A percentile compares a stretch with the other conserved stretches of the same genome.
Evolutionary conservation across 2,888 invertebrate species (phyloP).

Genomic region (Salpingus planirostris): DNA sequence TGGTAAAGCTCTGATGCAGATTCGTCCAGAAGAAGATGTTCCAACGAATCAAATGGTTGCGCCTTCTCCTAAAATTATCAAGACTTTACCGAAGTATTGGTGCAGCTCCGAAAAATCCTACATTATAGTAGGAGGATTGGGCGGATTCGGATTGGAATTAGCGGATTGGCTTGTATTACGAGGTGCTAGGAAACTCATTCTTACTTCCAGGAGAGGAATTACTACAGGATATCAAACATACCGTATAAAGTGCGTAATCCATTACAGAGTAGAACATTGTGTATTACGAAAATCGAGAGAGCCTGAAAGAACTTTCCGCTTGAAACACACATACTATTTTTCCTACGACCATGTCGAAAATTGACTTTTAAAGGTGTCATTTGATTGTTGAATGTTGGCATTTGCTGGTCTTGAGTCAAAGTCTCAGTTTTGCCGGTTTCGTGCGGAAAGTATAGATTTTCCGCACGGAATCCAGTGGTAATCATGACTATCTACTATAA

Average conservation of each 20-base stretch:
- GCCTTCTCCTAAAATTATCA: slow-evolving; percentile 39
- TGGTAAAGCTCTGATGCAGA: slow-evolving; percentile 43
- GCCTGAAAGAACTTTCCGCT: no score
- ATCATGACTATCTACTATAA: no score
- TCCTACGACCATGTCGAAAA: no score
- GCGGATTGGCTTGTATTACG: slow-evolving; percentile 47
- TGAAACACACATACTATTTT: no score
- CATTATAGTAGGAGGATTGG: slow-evolving; percentile 47
- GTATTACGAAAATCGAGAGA: no score
- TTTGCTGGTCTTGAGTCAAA: no score
- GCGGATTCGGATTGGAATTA: slow-evolving; percentile 48
- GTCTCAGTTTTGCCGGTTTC: no score
- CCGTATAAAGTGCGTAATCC: slow-evolving; percentile 7
- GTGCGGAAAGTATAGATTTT: no score
- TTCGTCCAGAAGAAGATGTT: slow-evolving; percentile 32
- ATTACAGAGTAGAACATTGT: no score
- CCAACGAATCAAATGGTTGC: not conserved
- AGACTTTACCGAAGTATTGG: slow-evolving; percentile 3
- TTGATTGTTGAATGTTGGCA: no score
- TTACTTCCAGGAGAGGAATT: slow-evolving; percentile 51
- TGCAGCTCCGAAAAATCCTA: slow-evolving; percentile 26
- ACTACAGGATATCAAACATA: slow-evolving; percentile 48
- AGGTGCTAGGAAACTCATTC: slow-evolving; percentile 49
- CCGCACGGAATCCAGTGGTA: no score
- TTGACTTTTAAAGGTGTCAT: no score